Evolutionary conservation across 1,140 invertebrate species (phyloP), one percentile per base, ranked within the genome.

Genomic region (Cherax destructor): DNA sequence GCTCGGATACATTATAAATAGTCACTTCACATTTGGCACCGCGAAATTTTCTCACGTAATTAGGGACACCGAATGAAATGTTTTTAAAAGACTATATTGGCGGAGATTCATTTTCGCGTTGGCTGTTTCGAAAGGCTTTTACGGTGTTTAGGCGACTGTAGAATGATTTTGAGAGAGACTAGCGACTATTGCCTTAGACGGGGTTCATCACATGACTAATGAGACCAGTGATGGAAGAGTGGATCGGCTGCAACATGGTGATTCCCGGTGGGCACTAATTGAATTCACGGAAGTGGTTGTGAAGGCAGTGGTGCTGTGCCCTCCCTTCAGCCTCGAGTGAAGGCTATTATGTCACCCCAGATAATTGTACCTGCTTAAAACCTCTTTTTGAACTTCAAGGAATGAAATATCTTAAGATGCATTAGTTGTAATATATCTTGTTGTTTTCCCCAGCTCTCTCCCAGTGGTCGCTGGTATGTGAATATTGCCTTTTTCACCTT

Each of bases 1-100:
- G 49, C 47, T 41, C 52, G 87, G 87, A 83, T 88, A 88, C 79
- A 88, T 88, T 83, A 88, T 88, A 88, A 88, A 88, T 88, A 88
- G 87, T 83, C 52, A 59, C 87, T 81, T 88, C 79, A 81, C 87
- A 88, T 88, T 88, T 88, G 78, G 87, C 87, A 83, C 87, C 87
- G 76, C 79, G 78, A 88, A 81, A 88, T 83, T 88, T 83, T 81
- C 76, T 80, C 59, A 41, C 87, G 87, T 83, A 88, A 88, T 88
- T 88, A 88, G 79, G 61, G 79, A 87, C 83, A 85, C 83, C 83
- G 49, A 85, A 74, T 85, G 83, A 85, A 85, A 85, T 85, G 83
- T 85, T 85, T 85, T 85, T 85, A 85, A 30, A 79, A 80, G 49
- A 80, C 9, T 49, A 74, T 1, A 21, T 74, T 30, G n/a, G 69